These are phyloP conservation scores for Macrocentrus cingulum DNA, from an alignment of 1,140 invertebrate genomes.

Conservation along the genomic window DNA sequence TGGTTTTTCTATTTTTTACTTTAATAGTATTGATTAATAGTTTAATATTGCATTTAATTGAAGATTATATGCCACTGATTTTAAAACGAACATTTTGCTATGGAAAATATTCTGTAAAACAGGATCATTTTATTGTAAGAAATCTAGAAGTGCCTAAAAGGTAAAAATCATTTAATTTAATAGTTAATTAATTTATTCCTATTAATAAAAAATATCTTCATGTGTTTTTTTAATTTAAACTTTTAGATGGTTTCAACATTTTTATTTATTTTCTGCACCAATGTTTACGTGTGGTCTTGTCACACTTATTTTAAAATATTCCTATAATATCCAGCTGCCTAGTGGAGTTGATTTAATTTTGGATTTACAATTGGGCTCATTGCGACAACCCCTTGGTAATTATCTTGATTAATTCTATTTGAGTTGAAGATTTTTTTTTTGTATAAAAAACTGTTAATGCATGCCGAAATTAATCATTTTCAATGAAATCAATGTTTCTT, in stretches of 20 bases:
- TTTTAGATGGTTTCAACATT: slow-evolving; percentile 70
- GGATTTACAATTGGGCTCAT: slow-evolving; percentile 56
- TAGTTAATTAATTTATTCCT: not conserved
- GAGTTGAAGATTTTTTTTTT: slow-evolving; percentile 25
- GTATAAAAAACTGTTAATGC: not conserved
- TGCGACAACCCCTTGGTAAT: slow-evolving; percentile 58
- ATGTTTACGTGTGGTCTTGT: slow-evolving; percentile 57
- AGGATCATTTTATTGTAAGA: slow-evolving; percentile 55
- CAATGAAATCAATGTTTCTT: too few species aligned
- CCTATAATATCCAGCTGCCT: slow-evolving; percentile 52
- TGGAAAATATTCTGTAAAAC: slow-evolving; percentile 68
- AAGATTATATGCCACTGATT: slow-evolving; percentile 65
- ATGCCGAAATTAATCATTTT: too few species aligned
- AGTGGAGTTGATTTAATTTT: slow-evolving; percentile 55
- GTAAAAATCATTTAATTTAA: slow-evolving; percentile 32
- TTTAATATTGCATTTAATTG: slow-evolving; percentile 63
- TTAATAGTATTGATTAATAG: slow-evolving; percentile 59
- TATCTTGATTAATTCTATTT: too few species aligned
- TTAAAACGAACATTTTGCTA: slow-evolving; percentile 67
- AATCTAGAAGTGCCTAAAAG: slow-evolving; percentile 71
- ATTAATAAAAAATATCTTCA: slow-evolving; percentile 17
- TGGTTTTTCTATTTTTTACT: slow-evolving; percentile 60
- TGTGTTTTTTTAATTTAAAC: slow-evolving; percentile 23
- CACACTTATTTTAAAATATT: slow-evolving; percentile 57
- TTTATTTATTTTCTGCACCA: slow-evolving; percentile 69